These are phyloP conservation scores for Keiferia lycopersicella DNA, from an alignment of 2,888 invertebrate genomes.

Conservation along the genomic window DNA sequence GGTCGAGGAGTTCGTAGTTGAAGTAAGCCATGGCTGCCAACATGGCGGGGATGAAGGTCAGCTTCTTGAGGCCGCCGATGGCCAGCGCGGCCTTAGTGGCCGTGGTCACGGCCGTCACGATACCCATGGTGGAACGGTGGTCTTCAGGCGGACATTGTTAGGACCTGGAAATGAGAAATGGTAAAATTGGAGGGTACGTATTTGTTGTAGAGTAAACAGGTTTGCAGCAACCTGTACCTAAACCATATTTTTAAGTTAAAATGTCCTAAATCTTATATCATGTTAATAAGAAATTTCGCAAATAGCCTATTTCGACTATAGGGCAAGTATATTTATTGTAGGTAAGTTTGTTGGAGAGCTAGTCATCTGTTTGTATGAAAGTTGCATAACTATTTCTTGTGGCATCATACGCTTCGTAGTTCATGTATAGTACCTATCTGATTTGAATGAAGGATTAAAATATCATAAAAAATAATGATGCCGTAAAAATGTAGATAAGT, in stretches of 20 bases:
- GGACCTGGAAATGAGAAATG: conserved; percentile 8
- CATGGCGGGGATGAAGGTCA: conserved; percentile 87
- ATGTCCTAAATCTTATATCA: not conserved
- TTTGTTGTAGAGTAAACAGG: not conserved
- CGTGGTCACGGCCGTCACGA: conserved; percentile 77
- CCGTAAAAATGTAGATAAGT: too few species aligned
- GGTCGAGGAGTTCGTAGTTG: conserved; percentile 92
- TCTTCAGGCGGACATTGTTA: conserved; percentile 16
- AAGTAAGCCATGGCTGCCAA: conserved; percentile 90
- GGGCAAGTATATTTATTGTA: not conserved
- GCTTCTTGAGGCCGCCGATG: conserved; percentile 86
- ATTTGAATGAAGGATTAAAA: too few species aligned
- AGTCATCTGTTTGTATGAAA: conserved; percentile 22
- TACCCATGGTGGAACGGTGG: conserved; percentile 51
- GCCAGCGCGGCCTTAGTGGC: conserved; percentile 88
- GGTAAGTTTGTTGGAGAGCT: not conserved
- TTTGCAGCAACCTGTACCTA: too few species aligned
- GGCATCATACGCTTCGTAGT: conserved; percentile 22
- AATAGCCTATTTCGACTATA: not conserved
- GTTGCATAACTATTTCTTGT: conserved; percentile 24
- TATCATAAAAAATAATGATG: too few species aligned
- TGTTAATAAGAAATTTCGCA: not conserved
- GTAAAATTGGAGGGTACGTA: not conserved
- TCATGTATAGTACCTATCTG: too few species aligned
- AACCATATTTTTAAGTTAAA: too few species aligned